Conservation (phyloP, 2,113 vertebrate species). For the Henicopernis longicauda region DNA sequence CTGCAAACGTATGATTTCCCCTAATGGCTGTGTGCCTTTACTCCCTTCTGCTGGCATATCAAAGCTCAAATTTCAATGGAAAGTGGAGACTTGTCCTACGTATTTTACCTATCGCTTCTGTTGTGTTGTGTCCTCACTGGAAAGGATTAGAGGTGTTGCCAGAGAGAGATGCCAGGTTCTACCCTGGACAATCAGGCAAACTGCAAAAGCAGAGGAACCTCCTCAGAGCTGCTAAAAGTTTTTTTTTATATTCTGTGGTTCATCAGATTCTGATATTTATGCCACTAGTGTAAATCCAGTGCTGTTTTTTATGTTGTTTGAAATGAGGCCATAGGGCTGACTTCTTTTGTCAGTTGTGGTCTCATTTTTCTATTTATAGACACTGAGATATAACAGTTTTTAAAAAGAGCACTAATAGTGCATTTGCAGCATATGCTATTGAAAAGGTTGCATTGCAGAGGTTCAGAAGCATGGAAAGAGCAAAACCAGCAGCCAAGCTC, state of each 20-base stretch:
- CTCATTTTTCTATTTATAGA: background rate
- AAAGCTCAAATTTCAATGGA: background rate
- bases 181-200: background rate
- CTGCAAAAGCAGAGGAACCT: background rate
- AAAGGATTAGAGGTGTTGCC: background rate
- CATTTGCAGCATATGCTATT: background rate
- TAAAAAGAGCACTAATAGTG: background rate
- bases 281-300: background rate
- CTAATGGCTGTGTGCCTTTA: background rate
- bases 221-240: background rate
- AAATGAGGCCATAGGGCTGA: background rate
- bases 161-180: background rate
- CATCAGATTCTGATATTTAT: background rate
- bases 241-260: background rate
- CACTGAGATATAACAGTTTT: background rate
- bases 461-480: background rate
- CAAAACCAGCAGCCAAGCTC: background rate
- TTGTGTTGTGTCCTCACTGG: background rate
- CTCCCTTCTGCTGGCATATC: background rate
- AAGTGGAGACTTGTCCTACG: background rate
- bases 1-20: background rate
- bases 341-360: background rate
- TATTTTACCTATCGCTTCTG: background rate
- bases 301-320: background rate
- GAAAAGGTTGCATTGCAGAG: background rate